Conservation (phyloP, 2,797 vertebrate species). For the Pelodytes ibericus region DNA sequence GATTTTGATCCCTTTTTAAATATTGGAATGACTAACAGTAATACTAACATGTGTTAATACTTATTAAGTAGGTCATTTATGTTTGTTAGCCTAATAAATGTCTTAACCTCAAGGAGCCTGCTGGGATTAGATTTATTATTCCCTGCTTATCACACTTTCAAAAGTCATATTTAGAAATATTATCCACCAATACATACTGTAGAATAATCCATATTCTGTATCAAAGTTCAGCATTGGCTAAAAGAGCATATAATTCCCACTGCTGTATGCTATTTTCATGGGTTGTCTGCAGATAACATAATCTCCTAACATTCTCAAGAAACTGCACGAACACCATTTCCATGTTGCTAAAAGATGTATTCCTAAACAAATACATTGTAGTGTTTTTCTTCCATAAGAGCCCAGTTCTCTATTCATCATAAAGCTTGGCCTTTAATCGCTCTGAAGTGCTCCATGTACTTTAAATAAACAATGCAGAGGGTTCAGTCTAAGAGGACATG, state of each 20-base stretch:
- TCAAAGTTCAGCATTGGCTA: no score
- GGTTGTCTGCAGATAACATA: slow-evolving; percentile 41
- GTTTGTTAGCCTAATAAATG: no score
- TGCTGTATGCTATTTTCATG: background rate
- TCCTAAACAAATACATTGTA: slow-evolving; percentile 75
- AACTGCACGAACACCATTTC: slow-evolving; percentile 39
- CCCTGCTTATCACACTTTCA: no score
- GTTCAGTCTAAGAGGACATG: slow-evolving; percentile 89
- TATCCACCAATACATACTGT: no score
- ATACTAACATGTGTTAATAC: no score
- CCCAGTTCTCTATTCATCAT: slow-evolving; percentile 91
- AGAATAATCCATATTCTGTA: no score
- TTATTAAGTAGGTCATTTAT: no score
- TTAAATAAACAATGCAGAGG: slow-evolving; percentile 94
- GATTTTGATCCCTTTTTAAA: no score
- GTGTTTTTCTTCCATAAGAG: slow-evolving; percentile 82
- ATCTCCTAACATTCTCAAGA: slow-evolving; percentile 43
- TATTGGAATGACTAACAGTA: no score
- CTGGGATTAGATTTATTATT: no score
- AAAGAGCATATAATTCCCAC: slow-evolving; percentile 34
- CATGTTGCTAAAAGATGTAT: slow-evolving; percentile 55
- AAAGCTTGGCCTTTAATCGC: slow-evolving; percentile 92
- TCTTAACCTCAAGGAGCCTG: no score
- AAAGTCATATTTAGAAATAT: no score
- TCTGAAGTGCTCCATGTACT: slow-evolving; percentile 92